Evolutionary conservation across 1,140 invertebrate species (phyloP).

Genomic region (Ptiloglossa arizonensis): DNA sequence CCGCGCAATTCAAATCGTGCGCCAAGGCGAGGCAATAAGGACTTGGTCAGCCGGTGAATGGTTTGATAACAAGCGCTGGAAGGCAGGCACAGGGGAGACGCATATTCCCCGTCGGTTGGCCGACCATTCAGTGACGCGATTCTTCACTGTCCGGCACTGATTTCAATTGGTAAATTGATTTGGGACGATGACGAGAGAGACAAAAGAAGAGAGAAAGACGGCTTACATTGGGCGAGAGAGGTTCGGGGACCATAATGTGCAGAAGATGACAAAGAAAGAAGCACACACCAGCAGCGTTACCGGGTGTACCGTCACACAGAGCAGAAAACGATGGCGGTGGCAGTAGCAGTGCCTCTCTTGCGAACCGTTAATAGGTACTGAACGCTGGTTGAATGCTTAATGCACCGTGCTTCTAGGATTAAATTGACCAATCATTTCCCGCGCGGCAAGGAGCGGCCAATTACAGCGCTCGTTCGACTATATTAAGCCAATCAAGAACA

Average conservation of each 20-base stretch:
- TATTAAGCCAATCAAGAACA: slow-evolving; percentile 82
- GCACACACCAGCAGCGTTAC: slow-evolving; percentile 30
- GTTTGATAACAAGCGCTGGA: slow-evolving; percentile 68
- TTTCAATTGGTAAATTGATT: slow-evolving; percentile 82
- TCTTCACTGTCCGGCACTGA: slow-evolving; percentile 73
- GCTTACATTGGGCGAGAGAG: background rate
- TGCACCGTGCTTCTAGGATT: slow-evolving; percentile 79
- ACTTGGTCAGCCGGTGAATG: slow-evolving; percentile 66
- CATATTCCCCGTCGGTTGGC: slow-evolving; percentile 67
- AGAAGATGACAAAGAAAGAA: slow-evolving; percentile 46
- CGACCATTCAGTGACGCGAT: slow-evolving; percentile 72
- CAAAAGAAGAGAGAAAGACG: slow-evolving; percentile 41
- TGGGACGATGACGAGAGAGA: slow-evolving; percentile 55
- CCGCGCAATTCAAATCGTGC: slow-evolving; percentile 52
- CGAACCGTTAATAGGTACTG: slow-evolving; percentile 78
- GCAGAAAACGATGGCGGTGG: slow-evolving; percentile 49
- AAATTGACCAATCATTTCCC: slow-evolving; percentile 83
- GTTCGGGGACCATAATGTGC: background rate
- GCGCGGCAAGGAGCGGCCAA: slow-evolving; percentile 78
- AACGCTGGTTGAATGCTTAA: slow-evolving; percentile 81
- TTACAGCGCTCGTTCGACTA: slow-evolving; percentile 78
- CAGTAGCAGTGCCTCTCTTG: slow-evolving; percentile 52
- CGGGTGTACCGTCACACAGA: slow-evolving; percentile 38
- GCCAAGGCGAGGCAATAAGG: slow-evolving; percentile 49
- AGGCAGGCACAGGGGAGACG: slow-evolving; percentile 41